phyloP scores from a whole-genome alignment of 2,113 vertebrate species.

The Microtus richardsoni region DNA sequence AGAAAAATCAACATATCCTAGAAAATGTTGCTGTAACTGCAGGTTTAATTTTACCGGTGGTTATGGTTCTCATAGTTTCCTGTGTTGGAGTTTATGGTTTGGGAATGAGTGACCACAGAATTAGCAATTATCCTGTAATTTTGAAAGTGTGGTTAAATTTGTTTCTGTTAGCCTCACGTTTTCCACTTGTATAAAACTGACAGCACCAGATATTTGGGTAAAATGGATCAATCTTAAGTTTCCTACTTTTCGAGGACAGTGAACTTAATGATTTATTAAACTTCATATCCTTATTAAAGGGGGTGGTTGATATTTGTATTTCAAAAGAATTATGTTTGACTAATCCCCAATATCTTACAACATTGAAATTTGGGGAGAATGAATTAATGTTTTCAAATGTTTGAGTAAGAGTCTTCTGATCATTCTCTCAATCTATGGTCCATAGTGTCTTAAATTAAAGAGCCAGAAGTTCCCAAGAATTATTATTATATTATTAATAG shows the following conservation, averaged over 20 bases:
- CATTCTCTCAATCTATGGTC: neutral
- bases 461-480: neutral
- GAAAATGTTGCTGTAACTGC: conserved; percentile 77
- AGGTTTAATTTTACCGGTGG: conserved; percentile 76
- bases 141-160: conserved; percentile 80
- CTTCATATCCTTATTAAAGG: conserved; percentile 56
- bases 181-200: conserved; percentile 72
- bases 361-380: neutral
- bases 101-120: conserved; percentile 77
- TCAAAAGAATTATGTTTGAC: conserved; percentile 64
- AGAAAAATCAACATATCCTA: conserved; percentile 82
- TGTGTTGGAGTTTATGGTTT: conserved; percentile 79
- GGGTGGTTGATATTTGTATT: conserved; percentile 53
- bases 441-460: neutral
- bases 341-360: conserved; percentile 56
- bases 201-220: neutral
- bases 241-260: conserved; percentile 42
- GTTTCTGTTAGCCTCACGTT: conserved; percentile 75
- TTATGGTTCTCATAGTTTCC: conserved; percentile 81
- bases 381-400: neutral
- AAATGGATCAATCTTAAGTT: conserved; percentile 50
- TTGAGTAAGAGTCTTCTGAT: neutral
- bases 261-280: conserved; percentile 64
- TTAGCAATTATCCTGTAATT: conserved; percentile 80
- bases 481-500: neutral